A percentile compares a stretch with the other conserved stretches of the same genome.
phyloP scores from a whole-genome alignment of 2,888 invertebrate genomes.

The Dioctria linearis region DNA sequence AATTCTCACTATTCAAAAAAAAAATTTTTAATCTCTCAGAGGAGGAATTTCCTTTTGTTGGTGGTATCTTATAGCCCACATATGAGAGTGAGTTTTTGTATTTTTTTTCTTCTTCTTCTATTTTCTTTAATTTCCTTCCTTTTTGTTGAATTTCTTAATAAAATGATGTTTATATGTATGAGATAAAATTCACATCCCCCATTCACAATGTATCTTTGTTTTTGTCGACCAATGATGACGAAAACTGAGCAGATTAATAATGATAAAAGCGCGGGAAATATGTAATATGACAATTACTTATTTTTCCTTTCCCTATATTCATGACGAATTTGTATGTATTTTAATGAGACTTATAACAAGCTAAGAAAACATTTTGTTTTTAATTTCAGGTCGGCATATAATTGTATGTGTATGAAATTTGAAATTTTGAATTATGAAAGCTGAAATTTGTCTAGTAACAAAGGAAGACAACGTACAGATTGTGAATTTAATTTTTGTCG shows the following conservation, averaged over 20 bases:
- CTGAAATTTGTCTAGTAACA: too few species aligned
- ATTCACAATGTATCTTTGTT: neutral
- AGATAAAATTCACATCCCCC: slow-evolving; percentile 2
- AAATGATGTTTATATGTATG: neutral
- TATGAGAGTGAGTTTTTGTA: neutral
- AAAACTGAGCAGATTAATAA: neutral
- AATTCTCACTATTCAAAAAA: slow-evolving; percentile 19
- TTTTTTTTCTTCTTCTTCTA: too few species aligned
- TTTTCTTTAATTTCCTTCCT: neutral
- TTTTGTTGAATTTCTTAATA: neutral
- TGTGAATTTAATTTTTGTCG: too few species aligned
- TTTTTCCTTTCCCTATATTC: neutral
- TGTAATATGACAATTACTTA: neutral
- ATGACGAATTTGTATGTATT: neutral
- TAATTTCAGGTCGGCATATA: too few species aligned
- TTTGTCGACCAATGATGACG: slow-evolving; percentile 1
- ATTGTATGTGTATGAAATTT: too few species aligned
- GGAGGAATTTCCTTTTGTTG: neutral
- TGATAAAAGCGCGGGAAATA: neutral
- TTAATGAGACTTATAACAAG: neutral
- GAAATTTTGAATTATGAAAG: too few species aligned
- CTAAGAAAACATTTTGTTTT: too few species aligned
- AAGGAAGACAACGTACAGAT: too few species aligned
- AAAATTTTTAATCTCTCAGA: neutral
- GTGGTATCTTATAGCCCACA: slow-evolving; percentile 2